phyloP scores from a whole-genome alignment of 2,888 invertebrate species.

The Podabrus alpinus region DNA sequence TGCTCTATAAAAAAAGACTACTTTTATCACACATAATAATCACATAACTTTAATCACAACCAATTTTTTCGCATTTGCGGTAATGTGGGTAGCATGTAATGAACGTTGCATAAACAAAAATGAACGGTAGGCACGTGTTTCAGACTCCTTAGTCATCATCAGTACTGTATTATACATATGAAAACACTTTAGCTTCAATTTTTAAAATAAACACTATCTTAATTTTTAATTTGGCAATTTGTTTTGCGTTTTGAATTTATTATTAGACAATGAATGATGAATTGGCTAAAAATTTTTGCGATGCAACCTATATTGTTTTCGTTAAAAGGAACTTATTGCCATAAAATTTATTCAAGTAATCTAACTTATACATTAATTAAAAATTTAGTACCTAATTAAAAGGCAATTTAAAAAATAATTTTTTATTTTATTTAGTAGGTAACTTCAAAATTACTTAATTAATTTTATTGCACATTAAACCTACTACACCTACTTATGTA shows the following conservation, averaged over 20 bases:
- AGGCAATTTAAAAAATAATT: neutral
- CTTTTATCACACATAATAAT: neutral
- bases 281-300: neutral
- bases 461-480: neutral
- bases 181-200: no score
- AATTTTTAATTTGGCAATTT: neutral
- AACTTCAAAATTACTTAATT: neutral
- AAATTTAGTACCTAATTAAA: neutral
- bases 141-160: no score
- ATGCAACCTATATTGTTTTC: neutral
- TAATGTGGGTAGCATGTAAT: no score
- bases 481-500: neutral
- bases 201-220: no score
- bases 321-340: neutral
- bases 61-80: no score
- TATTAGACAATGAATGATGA: neutral
- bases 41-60: no score
- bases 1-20: neutral
- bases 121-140: no score
- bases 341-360: neutral
- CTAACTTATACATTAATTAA: neutral
- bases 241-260: neutral
- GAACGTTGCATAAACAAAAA: no score
- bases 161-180: no score
- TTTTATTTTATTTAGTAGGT: neutral